Base-by-base conservation (phyloP, 2,888 invertebrate genomes). In the Scaptomyza polygonia region DNA sequence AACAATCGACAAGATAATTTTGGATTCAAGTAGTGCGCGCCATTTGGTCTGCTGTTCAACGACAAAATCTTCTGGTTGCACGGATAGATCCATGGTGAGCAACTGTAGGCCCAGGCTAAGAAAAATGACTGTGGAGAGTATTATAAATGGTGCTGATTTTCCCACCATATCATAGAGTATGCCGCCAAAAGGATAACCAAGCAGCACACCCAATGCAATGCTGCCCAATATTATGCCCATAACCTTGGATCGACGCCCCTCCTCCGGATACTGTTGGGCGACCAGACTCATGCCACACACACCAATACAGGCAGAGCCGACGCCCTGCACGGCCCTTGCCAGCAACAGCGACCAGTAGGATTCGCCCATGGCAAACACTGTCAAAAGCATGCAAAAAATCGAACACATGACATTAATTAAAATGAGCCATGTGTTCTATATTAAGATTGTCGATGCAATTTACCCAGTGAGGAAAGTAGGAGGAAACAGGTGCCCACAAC, bases 141-240 rank as follows among this genome's bases (percentile, higher is more conserved):
- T 92, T 2, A 96, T 89, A 88, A 97, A 96, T 0, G 96, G 96
- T 0, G 95, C 94, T 43, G 94, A 93, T 91, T 96, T 96, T 49
- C 96, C 96, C 34, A 95, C 93, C 66, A 96, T 93, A 79, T 96
- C 95, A 88, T 96, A 97, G 39, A 95, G 93, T 44, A 96, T 93
- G 1, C 96, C 95, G 9, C 97, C 97, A 75, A 96, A 93, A 0
- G 97, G 97, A 90, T 97, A 97, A 0, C 97, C 97, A 11, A 96
- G 92, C 1, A 97, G 92, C 0, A 97, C 96, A 0, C 97, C 97
- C 12, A 96, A 89, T 0, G 96, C 97, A 55, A 95, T 94, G 65
- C 96, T 96, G 5, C 97, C 96, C 88, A 97, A 93, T 2, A 96
- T 95, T 27, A 95, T 92, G 54, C 97, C 97, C 95, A 97, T 96